These are phyloP conservation scores for Rhynchomys soricoides DNA, from an alignment of 2,113 vertebrate species.

Conservation along the genomic window DNA sequence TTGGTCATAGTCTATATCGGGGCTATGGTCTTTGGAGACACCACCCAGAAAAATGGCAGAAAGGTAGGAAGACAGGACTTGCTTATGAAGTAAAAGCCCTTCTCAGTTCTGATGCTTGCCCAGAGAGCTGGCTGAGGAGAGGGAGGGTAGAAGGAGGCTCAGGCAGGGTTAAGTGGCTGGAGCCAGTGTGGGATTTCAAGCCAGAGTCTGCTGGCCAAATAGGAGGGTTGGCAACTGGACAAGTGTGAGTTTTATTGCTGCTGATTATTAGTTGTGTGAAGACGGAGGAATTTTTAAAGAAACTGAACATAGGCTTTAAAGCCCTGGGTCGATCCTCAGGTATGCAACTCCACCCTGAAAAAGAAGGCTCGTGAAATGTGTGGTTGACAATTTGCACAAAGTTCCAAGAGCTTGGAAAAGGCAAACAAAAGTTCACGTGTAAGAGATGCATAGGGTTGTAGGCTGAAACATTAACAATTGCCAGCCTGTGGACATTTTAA, in stretches of 20 bases:
- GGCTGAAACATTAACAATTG: background rate
- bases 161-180: constrained; percentile 82
- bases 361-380: constrained; percentile 64
- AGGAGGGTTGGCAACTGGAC: constrained; percentile 83
- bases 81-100: constrained; percentile 84
- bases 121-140: constrained; percentile 82
- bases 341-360: constrained; percentile 61
- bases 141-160: constrained; percentile 79
- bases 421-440: constrained; percentile 65
- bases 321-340: constrained; percentile 60
- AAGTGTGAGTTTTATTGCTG: constrained; percentile 75
- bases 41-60: constrained; percentile 68
- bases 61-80: constrained; percentile 79
- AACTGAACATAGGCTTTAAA: constrained; percentile 79
- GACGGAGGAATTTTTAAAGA: constrained; percentile 82
- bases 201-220: constrained; percentile 81
- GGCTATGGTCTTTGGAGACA: constrained; percentile 56
- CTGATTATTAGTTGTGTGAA: constrained; percentile 82
- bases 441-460: constrained; percentile 6
- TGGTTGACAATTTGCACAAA: constrained; percentile 61
- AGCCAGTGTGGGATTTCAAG: constrained; percentile 81
- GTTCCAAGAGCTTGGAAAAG: constrained; percentile 63
- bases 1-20: background rate
- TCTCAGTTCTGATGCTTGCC: constrained; percentile 85
- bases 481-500: background rate